Conservation (phyloP, 2,888 invertebrate species). For the Crocallis elinguaria region DNA sequence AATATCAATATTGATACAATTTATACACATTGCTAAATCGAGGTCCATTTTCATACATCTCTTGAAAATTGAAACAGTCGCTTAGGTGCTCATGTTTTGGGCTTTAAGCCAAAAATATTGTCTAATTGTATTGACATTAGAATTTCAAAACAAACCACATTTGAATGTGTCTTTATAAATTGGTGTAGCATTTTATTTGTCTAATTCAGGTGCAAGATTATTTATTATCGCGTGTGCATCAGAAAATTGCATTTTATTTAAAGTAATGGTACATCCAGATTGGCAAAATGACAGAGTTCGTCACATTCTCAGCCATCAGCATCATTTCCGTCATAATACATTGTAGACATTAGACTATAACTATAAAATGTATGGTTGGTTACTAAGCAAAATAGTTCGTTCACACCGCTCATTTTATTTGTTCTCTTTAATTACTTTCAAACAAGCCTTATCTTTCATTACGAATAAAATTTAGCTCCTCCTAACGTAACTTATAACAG, state of each 20-base stretch:
- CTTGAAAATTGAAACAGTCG: too few species aligned
- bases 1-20: too few species aligned
- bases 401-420: too few species aligned
- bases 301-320: slow-evolving; percentile 38
- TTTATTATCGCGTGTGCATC: background rate
- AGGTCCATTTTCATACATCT: too few species aligned
- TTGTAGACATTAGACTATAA: slow-evolving; percentile 10
- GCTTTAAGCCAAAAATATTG: background rate
- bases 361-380: too few species aligned
- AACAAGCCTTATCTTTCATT: too few species aligned
- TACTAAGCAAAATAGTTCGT: too few species aligned
- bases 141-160: background rate
- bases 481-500: too few species aligned
- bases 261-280: slow-evolving; percentile 15
- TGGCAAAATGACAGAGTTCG: slow-evolving; percentile 47
- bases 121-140: background rate
- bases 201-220: background rate
- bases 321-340: slow-evolving; percentile 38
- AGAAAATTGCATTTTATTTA: background rate
- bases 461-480: too few species aligned
- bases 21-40: too few species aligned
- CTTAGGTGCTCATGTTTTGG: too few species aligned
- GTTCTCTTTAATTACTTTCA: too few species aligned
- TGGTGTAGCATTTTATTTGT: background rate
- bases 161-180: background rate